Percentiles rank a stretch among this genome's conserved stretches.
Evolutionary conservation across 2,113 vertebrate genomes (phyloP).

Genomic region (Pungitius pungitius): DNA sequence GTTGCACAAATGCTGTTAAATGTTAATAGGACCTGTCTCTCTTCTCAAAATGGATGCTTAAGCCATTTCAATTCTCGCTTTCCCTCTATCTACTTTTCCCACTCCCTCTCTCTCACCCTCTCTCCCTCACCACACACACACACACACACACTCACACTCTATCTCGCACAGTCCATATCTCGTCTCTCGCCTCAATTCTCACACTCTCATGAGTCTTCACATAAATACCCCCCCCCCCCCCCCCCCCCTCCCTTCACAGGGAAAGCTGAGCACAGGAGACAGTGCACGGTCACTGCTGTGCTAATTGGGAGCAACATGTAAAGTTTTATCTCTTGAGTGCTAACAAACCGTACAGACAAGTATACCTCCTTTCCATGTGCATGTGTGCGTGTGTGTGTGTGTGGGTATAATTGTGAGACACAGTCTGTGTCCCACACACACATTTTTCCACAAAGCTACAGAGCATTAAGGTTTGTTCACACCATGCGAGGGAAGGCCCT

Average conservation of each 20-base stretch:
- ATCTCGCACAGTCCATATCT: conserved; percentile 72
- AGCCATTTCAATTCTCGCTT: conserved; percentile 93
- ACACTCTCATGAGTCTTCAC: conserved; percentile 93
- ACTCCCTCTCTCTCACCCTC: conserved; percentile 46
- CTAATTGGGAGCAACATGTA: conserved; percentile 99
- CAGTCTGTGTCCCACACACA: conserved; percentile 21
- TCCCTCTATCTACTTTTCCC: conserved; percentile 83
- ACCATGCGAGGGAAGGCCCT: conserved; percentile 88
- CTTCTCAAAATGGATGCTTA: conserved; percentile 99
- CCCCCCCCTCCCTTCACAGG: conserved; percentile 82
- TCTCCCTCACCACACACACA: conserved; percentile 65
- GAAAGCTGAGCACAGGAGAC: conserved; percentile 92
- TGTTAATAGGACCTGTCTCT: conserved; percentile 99
- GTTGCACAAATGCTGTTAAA: conserved; percentile 99
- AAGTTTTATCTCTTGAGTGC: conserved; percentile 99
- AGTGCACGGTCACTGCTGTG: conserved; percentile 96
- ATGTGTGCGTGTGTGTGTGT: conserved; percentile 17
- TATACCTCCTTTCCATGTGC: conserved; percentile 73
- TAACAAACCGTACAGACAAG: conserved; percentile 98
- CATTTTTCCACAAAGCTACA: conserved; percentile 13
- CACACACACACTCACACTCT: conserved; percentile 79
- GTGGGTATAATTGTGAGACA: conserved; percentile 21
- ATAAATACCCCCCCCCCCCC: conserved; percentile 86
- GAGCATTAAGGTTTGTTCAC: conserved; percentile 57
- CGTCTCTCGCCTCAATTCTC: conserved; percentile 86